These are phyloP conservation scores for Silurus glanis DNA, from an alignment of 2,113 vertebrate genomes.

Conservation along the genomic window DNA sequence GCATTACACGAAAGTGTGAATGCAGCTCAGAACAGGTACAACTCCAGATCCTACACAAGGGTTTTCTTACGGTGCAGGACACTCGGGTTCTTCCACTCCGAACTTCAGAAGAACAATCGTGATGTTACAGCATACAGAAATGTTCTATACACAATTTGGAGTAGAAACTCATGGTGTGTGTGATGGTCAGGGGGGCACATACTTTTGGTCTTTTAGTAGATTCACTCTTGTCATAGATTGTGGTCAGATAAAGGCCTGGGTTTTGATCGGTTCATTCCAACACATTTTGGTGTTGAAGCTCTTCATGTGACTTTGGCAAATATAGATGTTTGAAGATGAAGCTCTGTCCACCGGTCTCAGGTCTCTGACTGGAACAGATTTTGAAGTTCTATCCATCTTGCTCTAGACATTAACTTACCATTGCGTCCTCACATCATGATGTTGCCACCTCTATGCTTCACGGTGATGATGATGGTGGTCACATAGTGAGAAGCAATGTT, in stretches of 20 bases:
- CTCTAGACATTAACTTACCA: background rate
- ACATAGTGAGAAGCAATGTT: background rate
- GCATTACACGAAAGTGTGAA: slow-evolving; percentile 83
- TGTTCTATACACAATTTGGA: background rate
- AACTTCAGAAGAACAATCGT: background rate
- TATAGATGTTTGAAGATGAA: background rate
- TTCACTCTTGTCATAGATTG: background rate
- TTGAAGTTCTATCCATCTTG: background rate
- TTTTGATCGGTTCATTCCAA: background rate
- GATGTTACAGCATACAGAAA: background rate
- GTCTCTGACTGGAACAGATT: background rate
- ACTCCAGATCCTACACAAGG: background rate
- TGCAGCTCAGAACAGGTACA: slow-evolving; percentile 82
- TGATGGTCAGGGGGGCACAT: background rate
- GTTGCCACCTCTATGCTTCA: background rate
- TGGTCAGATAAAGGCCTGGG: background rate
- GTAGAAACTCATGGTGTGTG: background rate
- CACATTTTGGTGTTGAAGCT: background rate
- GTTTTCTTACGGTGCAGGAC: background rate
- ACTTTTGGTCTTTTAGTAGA: background rate
- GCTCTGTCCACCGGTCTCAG: background rate
- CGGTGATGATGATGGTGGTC: no score
- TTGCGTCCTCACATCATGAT: background rate
- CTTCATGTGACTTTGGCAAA: background rate
- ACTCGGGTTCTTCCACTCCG: background rate